Base-by-base conservation (phyloP, 2,797 vertebrate species). In the Petrocephalus schoutedeni region DNA sequence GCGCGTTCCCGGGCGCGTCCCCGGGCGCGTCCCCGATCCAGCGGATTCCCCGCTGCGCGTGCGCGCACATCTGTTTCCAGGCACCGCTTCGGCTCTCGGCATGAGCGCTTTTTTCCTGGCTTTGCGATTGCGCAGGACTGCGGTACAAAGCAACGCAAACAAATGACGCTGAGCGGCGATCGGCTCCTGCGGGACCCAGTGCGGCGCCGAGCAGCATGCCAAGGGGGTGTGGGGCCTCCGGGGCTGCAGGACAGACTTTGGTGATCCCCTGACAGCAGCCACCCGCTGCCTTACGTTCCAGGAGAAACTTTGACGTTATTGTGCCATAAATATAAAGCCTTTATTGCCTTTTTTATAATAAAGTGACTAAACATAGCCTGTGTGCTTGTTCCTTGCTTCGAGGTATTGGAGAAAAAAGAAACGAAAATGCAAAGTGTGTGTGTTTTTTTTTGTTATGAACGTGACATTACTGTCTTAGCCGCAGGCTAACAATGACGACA, bases 291-390 rank as follows among this genome's bases (percentile, higher is more conserved):
- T 84, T 86, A 59, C 77, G 28, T 74, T 58, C 64, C 57, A n/a
- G 8, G 9, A 36, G 12, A 59, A 84, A 84, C 61, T 32, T 64
- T 87, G 14, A 51, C 19, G 57, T 83, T 84, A 57, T 82, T 88
- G 77, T 51, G 77, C 49, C 82, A 49, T 88, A 88, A 88, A 77
- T 28, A 61, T 32, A 61, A n/a, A 88, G 59, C 61, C 87, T 82
- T 84, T 36, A 23, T 16, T 49, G 16, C 36, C 83, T 59, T 64
- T 83, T 87, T 84, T 67, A 10, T 58, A 88, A 61, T 88, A 88
- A 88, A 88, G 49, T 64, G 28, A 67, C 45, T 36, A 85, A 67
- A 71, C 53, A 82, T 12, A 53, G 45, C n/a, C n/a, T 51, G 56
- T 82, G 41, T 59, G 45, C 85, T 61, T 67, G 77, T 36, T 64